A percentile compares a stretch with the other conserved stretches of the same genome.
Conservation (phyloP, 2,113 vertebrate genomes). For the Periophthalmus modestus region DNA sequence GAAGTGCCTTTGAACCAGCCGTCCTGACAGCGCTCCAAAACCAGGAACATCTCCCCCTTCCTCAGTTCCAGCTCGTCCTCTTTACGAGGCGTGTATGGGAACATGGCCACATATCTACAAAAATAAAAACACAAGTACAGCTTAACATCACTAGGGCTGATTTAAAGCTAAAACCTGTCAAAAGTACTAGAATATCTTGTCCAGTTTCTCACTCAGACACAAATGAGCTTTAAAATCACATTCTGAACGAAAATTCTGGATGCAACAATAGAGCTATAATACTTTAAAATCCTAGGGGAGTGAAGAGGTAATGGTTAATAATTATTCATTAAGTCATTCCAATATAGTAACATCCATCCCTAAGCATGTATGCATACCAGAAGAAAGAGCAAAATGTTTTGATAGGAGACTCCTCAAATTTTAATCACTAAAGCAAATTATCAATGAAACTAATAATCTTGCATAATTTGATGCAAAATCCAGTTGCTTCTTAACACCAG, state of each 20-base stretch:
- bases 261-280: background rate
- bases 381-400: background rate
- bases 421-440: background rate
- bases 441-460: background rate
- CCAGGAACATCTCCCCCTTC: constrained; percentile 97
- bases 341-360: background rate
- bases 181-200: background rate
- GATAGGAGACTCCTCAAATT: background rate
- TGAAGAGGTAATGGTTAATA: background rate
- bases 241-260: too few species aligned
- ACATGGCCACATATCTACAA: constrained; percentile 86
- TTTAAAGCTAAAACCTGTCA: too few species aligned
- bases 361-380: background rate
- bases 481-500: background rate
- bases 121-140: background rate
- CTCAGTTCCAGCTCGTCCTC: constrained; percentile 95
- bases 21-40: constrained; percentile 96
- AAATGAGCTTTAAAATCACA: too few species aligned
- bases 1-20: constrained; percentile 99
- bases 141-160: background rate
- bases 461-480: background rate
- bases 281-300: too few species aligned
- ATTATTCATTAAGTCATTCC: too few species aligned
- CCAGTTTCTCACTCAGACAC: background rate
- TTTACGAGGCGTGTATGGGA: constrained; percentile 93